These are phyloP conservation scores for Hydrocynus forskahlii DNA, from an alignment of 2,797 vertebrate genomes.

Conservation along the genomic window DNA sequence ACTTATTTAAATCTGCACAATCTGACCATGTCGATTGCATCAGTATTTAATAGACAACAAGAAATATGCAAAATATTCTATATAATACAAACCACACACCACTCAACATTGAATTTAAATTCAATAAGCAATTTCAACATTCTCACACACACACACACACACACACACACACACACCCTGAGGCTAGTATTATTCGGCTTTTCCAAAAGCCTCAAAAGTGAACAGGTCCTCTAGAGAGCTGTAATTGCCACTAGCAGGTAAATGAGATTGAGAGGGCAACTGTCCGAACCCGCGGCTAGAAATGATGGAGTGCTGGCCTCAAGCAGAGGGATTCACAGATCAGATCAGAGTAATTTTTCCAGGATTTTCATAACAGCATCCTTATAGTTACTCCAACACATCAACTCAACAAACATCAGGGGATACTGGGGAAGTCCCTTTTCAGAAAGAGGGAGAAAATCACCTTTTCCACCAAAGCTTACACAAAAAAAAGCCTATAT, in stretches of 20 bases:
- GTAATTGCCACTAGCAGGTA: conserved; percentile 51
- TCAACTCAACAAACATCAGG: conserved; percentile 23
- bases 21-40: background rate
- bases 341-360: conserved; percentile 32
- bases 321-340: conserved; percentile 34
- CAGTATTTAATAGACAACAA: background rate
- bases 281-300: conserved; percentile 42
- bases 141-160: conserved; percentile 7
- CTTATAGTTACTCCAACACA: background rate
- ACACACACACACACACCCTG: conserved; percentile 48
- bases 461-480: background rate
- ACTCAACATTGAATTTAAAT: conserved; percentile 26
- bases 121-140: conserved; percentile 11
- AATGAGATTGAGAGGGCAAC: conserved; percentile 47
- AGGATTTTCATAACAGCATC: conserved; percentile 1
- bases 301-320: conserved; percentile 42
- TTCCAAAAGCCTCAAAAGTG: conserved; percentile 45
- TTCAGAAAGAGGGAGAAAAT: background rate
- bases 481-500: background rate
- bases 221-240: conserved; percentile 38
- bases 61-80: background rate
- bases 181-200: conserved; percentile 37
- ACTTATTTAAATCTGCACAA: background rate
- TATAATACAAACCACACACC: background rate
- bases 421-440: background rate